Conservation (phyloP, 1,140 invertebrate genomes). For the Nebria ingens region DNA sequence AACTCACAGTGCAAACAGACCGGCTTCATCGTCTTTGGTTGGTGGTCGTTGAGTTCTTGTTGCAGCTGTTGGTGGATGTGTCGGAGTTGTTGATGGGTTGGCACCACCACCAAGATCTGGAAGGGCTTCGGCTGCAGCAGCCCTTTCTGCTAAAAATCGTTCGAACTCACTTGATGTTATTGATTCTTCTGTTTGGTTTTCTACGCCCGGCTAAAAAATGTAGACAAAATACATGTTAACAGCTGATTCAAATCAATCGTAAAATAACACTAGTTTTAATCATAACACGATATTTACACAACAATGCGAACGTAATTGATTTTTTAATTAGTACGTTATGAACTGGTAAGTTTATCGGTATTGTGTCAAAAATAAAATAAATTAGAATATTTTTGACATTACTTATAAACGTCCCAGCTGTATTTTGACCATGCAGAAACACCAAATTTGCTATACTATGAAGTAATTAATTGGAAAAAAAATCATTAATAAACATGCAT, state of each 20-base stretch:
- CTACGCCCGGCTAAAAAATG: constrained; percentile 17
- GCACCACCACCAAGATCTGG: constrained; percentile 33
- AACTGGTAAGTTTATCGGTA: too few species aligned
- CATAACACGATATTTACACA: not conserved
- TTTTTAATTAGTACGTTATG: too few species aligned
- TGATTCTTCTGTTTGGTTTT: constrained; percentile 47
- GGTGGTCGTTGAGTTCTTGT: not conserved
- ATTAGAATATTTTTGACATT: too few species aligned
- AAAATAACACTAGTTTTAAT: constrained; percentile 9
- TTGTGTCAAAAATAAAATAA: too few species aligned
- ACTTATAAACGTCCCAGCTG: too few species aligned
- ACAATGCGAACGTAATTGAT: not conserved
- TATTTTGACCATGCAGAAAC: too few species aligned
- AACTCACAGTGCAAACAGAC: constrained; percentile 19
- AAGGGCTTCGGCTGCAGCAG: constrained; percentile 66
- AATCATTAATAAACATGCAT: too few species aligned
- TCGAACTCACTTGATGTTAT: constrained; percentile 87
- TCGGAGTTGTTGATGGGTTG: constrained; percentile 18
- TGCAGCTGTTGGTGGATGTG: constrained; percentile 11
- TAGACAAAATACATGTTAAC: too few species aligned
- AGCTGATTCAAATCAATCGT: constrained; percentile 9
- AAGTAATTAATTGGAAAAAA: too few species aligned
- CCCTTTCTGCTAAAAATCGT: constrained; percentile 78
- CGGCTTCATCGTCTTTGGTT: constrained; percentile 16
- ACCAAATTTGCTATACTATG: too few species aligned